Evolutionary conservation across 2,888 invertebrate genomes (phyloP), one percentile per base, ranked within the genome.

Genomic region (Laothoe populi): DNA sequence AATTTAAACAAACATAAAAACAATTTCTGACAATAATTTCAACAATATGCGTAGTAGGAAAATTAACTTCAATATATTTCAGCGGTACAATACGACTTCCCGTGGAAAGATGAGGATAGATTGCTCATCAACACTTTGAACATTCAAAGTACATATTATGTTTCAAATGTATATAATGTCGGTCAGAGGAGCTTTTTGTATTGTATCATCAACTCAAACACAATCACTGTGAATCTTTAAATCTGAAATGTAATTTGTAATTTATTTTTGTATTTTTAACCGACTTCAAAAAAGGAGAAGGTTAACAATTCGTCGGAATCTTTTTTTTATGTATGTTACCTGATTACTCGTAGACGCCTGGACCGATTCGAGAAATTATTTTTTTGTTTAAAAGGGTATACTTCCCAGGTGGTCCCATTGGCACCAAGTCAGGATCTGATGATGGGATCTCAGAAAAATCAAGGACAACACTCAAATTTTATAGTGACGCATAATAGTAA

Each of bases 81-180:
- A 53, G 31, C 11, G 11, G 13, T 48, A 35, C 11, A 35, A 5
- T 16, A 19, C 19, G 11, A 19, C 53, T 53, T 53, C 53, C 49
- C 31, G 19, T 23, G 31, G 31, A 19, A 16, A 16, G 35, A 53
- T 53, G 53, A 53, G 26, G 53, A 53, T 3, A 35, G 19, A 53
- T 53, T 53, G 53, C 53, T 53, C 31, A 16, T 53, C 31, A 31
- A 35, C 31, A 10, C 53, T 53, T 53, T 53, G 31, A 53, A 53
- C 19, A 13, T 19, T 19, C 35, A 31, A 19, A 8, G 53, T 16
- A n/a, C n/a, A n/a, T n/a, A 35, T 53, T 35, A 35, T 53, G 19
- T 53, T 35, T 10, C 53, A 23, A 19, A 35, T 10, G 31, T 19
- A 35, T 19, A 53, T 19, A 35, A 53, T 31, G 31, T 49, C 31